Percentiles rank a stretch among this genome's conserved stretches.
phyloP scores from a whole-genome alignment of 2,113 vertebrate genomes.

The Prionailurus bengalensis region DNA sequence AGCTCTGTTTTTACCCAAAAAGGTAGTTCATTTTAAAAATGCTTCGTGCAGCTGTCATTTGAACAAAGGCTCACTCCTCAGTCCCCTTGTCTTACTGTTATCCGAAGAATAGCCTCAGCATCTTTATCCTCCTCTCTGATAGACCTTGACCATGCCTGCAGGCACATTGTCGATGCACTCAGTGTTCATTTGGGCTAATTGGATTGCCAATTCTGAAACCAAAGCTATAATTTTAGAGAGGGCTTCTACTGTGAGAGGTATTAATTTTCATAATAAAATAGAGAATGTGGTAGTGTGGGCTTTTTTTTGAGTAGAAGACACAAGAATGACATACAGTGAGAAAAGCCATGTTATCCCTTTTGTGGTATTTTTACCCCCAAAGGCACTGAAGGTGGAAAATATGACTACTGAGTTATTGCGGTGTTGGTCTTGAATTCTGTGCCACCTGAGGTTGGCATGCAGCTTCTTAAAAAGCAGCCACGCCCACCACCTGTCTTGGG shows the following conservation, averaged over 20 bases:
- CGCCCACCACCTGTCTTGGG: not conserved
- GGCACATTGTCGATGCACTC: not conserved
- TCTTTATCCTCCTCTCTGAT: not conserved
- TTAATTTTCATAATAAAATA: constrained; percentile 52
- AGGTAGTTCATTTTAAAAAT: not conserved
- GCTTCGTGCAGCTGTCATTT: not conserved
- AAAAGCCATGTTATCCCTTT: constrained; percentile 41
- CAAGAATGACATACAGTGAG: constrained; percentile 28
- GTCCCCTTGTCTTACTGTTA: not conserved
- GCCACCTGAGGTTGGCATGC: not conserved
- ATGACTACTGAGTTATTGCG: constrained; percentile 4
- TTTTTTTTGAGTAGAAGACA: constrained; percentile 41
- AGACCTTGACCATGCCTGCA: not conserved
- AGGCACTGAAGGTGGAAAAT: not conserved
- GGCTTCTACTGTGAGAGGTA: constrained; percentile 11
- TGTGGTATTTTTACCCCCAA: constrained; percentile 40
- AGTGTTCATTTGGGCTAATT: not conserved
- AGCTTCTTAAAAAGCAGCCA: not conserved
- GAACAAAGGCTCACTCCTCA: not conserved
- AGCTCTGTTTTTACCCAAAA: not conserved
- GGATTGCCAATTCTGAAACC: constrained; percentile 41
- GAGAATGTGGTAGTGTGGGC: not conserved
- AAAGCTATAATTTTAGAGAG: constrained; percentile 4
- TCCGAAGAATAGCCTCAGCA: not conserved
- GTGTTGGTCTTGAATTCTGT: not conserved